Base-by-base conservation (phyloP, 2,797 vertebrate genomes). In the Staurois parvus region DNA sequence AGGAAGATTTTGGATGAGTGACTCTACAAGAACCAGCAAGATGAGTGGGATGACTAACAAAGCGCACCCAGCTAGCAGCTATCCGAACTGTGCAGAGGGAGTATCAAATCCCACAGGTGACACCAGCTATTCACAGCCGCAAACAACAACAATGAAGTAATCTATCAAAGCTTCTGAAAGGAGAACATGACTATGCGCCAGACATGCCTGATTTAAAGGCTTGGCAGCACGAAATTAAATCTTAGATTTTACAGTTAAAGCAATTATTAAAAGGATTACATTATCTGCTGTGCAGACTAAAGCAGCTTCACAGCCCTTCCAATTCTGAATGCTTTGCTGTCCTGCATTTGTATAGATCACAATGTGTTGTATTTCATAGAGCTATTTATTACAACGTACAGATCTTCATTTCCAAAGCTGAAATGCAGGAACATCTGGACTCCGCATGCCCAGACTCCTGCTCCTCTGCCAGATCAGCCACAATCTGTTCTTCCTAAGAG, bases 11-110 rank as follows among this genome's bases (percentile, higher is more conserved):
- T 10, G 11, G 67, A 80, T 5, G 19, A 34, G 30, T 37, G 21
- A 45, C 70, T 81, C 68, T 15, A 73, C 30, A 64, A 32, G 62
- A 72, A 74, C 24, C 24, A 62, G 52, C 45, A 45, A 42, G 73
- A 52, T 56, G 64, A 75, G 59, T 76, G 48, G 62, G 48, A 78
- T 84, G 83, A 84, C 24, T 84, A 84, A 84, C 52, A 40, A 69
- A 34, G 42, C 82, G 78, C 83, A 64, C 83, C 83, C 83, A 84
- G 75, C 24, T 45, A 26, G 19, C 76, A 37, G 56, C 76, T 19
- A 6, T 30, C 76, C 28, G 26, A 29, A 67, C 37, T 45, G 15
- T 6, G 26, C 30, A 76, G 45, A 3, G 29, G n/a, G 66, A 77
- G 29, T 11, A 76, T 28, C 37, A 52, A 78, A 78, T 84, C 68